Evolutionary conservation across 1,140 invertebrate species (phyloP).

Genomic region (Bombyx mori): ASM3026992v2 NC_085119.1:6516001-6516500

Average conservation of each 20-base stretch:
- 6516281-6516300: conserved; percentile 47
- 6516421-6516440: conserved; percentile 33
- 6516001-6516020: conserved; percentile 25
- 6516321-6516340: conserved; percentile 62
- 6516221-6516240: conserved; percentile 62
- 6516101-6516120: conserved; percentile 48
- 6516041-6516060: conserved; percentile 49
- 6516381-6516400: conserved; percentile 38
- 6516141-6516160: conserved; percentile 48
- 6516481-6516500: conserved; percentile 55
- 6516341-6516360: conserved; percentile 57
- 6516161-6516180: conserved; percentile 65
- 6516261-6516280: conserved; percentile 62
- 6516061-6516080: conserved; percentile 38
- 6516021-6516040: conserved; percentile 42
- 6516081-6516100: conserved; percentile 46
- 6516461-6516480: conserved; percentile 45
- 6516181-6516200: conserved; percentile 64
- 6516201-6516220: conserved; percentile 66
- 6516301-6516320: conserved; percentile 62
- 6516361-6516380: conserved; percentile 51
- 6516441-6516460: conserved; percentile 50
- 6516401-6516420: conserved; percentile 41
- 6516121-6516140: conserved; percentile 61
- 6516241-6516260: conserved; percentile 64